Base-by-base conservation (phyloP, 1,140 invertebrate species). In the Halesus radiatus region DNA sequence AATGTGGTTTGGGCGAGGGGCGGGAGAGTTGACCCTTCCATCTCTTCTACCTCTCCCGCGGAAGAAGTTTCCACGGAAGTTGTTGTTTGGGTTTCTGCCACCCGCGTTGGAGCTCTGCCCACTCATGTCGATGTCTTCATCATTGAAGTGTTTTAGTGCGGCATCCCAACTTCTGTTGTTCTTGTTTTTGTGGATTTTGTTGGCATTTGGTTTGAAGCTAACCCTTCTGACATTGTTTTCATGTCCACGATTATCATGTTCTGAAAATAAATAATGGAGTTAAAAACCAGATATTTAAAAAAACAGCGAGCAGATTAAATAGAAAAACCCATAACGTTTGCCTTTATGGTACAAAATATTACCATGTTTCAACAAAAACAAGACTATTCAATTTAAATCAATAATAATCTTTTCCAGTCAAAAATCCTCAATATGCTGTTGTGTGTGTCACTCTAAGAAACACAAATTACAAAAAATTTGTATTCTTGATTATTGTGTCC, bases 81-180 rank as follows among this genome's bases (percentile, higher is more conserved):
- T 83, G 54, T 84, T 79, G 32, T 83, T 66, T 45, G 37, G 37
- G 26, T 54, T 37, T 32, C 84, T 84, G 37, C 84, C 82, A n/a
- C 83, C 83, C 7, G 83, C 72, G 13, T 80, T 86, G 64, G 85
- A 84, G 13, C 84, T 86, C 10, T 87, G 86, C 37, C 84, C 85
- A 84, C 87, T 88, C 90, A 92, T 92, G 79, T 92, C 90, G 84
- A 92, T 89, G 79, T 92, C 92, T 83, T 92, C 91, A 81, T 92
- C 91, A 53, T 90, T 84, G 7, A 91, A 84, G 22, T 88, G 75
- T 72, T 88, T 87, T 0, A 89, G 78, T 16, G 87, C 84, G 64
- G 87, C 84, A 20, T 87, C 87, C 87, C 87, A 81, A 32, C 50
- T 89, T 45, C 37, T 45, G 82, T 82, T 87, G 78, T 85, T 85